phyloP scores from a whole-genome alignment of 2,888 invertebrate genomes.

The Suillia variegata region DNA sequence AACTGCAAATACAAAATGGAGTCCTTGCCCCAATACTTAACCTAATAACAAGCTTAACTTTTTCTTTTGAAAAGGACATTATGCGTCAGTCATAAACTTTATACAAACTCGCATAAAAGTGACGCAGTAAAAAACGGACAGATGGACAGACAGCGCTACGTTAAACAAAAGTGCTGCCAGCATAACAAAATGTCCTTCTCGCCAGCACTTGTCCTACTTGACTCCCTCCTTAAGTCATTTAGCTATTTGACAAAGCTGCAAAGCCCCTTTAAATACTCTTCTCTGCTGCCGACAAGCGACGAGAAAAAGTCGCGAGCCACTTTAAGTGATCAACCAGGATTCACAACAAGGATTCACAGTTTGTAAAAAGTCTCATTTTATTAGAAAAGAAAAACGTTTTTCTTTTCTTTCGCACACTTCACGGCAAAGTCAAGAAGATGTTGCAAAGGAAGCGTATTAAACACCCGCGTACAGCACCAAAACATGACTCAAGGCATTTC shows the following conservation, averaged over 20 bases:
- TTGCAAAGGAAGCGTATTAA: not conserved
- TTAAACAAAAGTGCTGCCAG: constrained; percentile 25
- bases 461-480: constrained; percentile 1
- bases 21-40: constrained; percentile 39
- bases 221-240: not conserved
- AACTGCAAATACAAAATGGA: constrained; percentile 10
- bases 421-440: not conserved
- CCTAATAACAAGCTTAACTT: constrained; percentile 40
- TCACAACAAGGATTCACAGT: constrained; percentile 60
- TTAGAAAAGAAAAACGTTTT: constrained; percentile 41
- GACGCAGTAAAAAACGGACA: constrained; percentile 42
- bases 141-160: constrained; percentile 27
- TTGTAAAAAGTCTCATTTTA: constrained; percentile 58
- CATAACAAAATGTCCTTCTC: constrained; percentile 9
- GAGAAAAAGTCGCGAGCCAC: constrained; percentile 44
- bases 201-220: too few relatives aligned
- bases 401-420: constrained; percentile 3
- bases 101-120: constrained; percentile 49
- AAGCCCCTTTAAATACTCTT: constrained; percentile 55
- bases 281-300: constrained; percentile 41
- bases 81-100: constrained; percentile 38
- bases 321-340: constrained; percentile 60
- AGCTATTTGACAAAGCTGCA: constrained; percentile 43
- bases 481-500: constrained; percentile 23
- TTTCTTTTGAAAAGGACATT: constrained; percentile 16